Evolutionary conservation across 2,888 invertebrate genomes (phyloP), one percentile per base, ranked within the genome.

Genomic region (Mesorhabditis spiculigera): DNA sequence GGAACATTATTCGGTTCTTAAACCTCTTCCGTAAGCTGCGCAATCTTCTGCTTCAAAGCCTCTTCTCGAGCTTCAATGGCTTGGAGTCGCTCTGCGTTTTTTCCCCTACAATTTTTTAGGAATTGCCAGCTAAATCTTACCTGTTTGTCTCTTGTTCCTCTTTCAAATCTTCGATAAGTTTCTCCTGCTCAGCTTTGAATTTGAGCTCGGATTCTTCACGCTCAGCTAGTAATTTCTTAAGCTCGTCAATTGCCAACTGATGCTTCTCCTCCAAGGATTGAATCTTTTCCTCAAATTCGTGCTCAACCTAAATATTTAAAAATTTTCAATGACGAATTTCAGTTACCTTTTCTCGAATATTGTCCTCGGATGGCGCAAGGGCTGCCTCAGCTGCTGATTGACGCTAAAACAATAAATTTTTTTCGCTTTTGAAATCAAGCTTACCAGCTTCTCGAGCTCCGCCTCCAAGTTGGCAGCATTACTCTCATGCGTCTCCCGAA

Each of bases 81-180:
- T 16, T 58, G 6, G 65, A n/a, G 16, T 42, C 67, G 43, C n/a
- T 68, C 64, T 43, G 65, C 50, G 50, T 65, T 43, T 6, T 43
- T 58, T 10, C 43, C 68, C 72, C 66, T 68, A 64, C 50, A 68
- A 67, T 28, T 28, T 28, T 28, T 28, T 28, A 28, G 28, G 28
- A 28, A 28, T 28, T 28, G 28, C 28, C 28, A 28, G 28, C 28
- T 28, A 28, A 28, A 28, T 28, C 28, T 28, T 16, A 45, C 69
- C 45, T 67, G 3, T 10, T 45, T 10, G 67, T 65, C 45, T 70
- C 66, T 13, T 63, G 70, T 43, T 73, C 63, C 45, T 5, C 44
- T n/a, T 16, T 13, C 42, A 65, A 5, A 13, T 6, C 65, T 65
- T 65, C 65, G n/a, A 65, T 5, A 28, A 28, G 28, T 28, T 28